Evolutionary conservation across 2,113 vertebrate genomes (phyloP).

Genomic region (Orthonyx spaldingii): DNA sequence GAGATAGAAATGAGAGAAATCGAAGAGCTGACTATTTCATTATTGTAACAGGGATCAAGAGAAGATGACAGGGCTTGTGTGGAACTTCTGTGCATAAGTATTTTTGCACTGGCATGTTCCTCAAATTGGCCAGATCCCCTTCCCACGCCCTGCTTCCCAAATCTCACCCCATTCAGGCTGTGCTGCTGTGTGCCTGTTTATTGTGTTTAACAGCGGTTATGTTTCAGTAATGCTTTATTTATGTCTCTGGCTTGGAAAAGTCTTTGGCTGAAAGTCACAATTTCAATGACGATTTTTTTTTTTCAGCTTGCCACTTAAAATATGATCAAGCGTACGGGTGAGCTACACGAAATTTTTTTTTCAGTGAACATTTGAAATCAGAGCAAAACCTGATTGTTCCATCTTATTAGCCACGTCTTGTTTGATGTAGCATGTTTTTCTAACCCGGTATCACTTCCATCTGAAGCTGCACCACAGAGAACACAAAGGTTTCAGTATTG

Average conservation of each 20-base stretch:
- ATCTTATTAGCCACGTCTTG: constrained; percentile 9
- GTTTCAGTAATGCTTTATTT: not conserved
- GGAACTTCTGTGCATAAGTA: not conserved
- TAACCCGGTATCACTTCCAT: constrained; percentile 42
- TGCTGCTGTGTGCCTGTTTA: not conserved
- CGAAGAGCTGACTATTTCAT: not conserved
- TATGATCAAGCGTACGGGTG: not conserved
- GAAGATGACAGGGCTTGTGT: not conserved
- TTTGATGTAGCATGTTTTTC: constrained; percentile 37
- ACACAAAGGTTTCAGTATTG: constrained; percentile 46
- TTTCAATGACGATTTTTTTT: not conserved
- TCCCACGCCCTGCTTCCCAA: constrained; percentile 1
- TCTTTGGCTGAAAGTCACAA: constrained; percentile 39
- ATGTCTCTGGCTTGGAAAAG: not conserved
- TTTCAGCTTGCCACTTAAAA: constrained; percentile 17
- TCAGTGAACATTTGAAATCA: constrained; percentile 39
- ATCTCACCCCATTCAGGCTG: not conserved
- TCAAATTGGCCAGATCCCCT: not conserved
- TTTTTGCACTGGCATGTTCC: not conserved
- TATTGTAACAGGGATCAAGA: not conserved
- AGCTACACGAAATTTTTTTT: constrained; percentile 10
- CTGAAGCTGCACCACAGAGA: constrained; percentile 37
- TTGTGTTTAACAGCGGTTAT: not conserved
- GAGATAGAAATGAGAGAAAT: not conserved
- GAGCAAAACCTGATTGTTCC: constrained; percentile 27